Base-by-base conservation (phyloP, 2,113 vertebrate genomes). In the Phodopus roborovskii region DNA sequence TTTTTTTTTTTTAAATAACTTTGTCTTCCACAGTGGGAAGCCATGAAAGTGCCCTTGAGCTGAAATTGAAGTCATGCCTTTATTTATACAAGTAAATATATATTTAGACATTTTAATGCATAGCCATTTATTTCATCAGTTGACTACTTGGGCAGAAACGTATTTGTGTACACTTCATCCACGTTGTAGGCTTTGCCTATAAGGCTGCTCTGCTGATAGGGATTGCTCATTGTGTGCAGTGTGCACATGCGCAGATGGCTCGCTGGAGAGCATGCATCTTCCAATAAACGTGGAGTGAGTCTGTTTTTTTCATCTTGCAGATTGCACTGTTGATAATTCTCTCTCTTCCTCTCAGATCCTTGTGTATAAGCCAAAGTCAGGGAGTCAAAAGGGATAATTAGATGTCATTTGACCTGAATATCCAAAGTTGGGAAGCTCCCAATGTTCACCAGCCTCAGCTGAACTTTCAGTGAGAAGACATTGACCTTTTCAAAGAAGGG, bases 31-130 rank as follows among this genome's bases (percentile, higher is more conserved):
- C 11, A 94, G 84, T 3, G 24, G 70, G n/a, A n/a, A n/a, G 50
- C 91, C 94, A 90, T 96, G 92, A 96, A 96, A 94, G n/a, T 88
- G 93, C 88, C 93, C 92, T 94, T 94, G 81, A 97, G 71, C 53
- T 96, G 53, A 91, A 94, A 97, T 75, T 88, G 90, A 96, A 84
- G 87, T 45, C 68, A 87, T 83, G 85, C 90, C 78, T 87, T 94
- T 97, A 94, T 90, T 96, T 96, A 97, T 95, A 95, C 95, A 96
- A n/a, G 71, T 66, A 96, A 96, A 97, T 88, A 97, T 92, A 62
- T 94, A 96, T 94, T 94, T 93, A 95, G 68, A 66, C 85, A 95
- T 92, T 90, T 90, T 94, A 75, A 87, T 83, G 33, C 62, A 82
- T 4, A 75, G 45, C 66, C 93, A 50, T 97, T 96, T 96, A 96